These are phyloP conservation scores for Antheraea assamensis DNA, from an alignment of 2,888 invertebrate genomes.

Conservation along the genomic window DNA sequence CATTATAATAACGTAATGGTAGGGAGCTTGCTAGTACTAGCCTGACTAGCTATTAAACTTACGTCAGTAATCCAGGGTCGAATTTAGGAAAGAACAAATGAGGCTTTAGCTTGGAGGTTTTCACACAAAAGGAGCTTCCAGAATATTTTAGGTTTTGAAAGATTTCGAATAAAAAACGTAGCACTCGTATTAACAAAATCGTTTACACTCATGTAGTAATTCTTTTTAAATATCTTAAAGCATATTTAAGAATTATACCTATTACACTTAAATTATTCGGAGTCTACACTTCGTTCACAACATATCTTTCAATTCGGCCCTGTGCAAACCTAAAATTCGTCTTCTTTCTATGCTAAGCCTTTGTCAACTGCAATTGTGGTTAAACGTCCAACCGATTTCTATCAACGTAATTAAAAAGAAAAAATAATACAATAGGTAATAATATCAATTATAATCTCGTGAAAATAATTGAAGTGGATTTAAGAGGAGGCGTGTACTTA, in stretches of 20 bases:
- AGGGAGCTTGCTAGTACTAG: background rate
- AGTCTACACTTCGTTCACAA: no score
- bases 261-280: no score
- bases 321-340: background rate
- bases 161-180: no score
- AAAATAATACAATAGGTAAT: background rate
- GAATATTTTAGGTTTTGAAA: no score
- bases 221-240: no score
- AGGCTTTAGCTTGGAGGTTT: background rate
- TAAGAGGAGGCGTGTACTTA: background rate
- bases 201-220: no score
- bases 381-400: no score
- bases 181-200: no score
- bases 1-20: background rate
- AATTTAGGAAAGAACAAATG: background rate
- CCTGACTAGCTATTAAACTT: background rate
- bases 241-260: no score
- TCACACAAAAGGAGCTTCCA: background rate
- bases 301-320: background rate
- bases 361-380: background rate
- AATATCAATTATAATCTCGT: background rate
- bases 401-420: background rate
- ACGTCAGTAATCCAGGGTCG: background rate
- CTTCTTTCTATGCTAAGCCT: background rate
- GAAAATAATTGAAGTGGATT: background rate